Percentiles rank a stretch among this genome's conserved stretches.
Evolutionary conservation across 2,888 invertebrate species (phyloP).

Genomic region (Tipula unca): DNA sequence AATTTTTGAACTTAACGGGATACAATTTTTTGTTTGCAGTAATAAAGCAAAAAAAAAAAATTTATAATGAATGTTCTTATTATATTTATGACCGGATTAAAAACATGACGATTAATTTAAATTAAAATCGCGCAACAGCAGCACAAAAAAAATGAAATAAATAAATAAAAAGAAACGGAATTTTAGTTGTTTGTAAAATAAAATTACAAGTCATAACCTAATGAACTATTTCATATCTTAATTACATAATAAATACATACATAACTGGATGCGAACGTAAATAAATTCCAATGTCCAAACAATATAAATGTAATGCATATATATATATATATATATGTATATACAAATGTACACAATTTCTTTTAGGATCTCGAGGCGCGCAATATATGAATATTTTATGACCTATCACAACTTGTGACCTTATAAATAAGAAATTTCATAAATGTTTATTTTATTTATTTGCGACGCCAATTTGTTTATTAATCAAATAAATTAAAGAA

Average conservation of each 20-base stretch:
- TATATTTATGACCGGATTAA: constrained; percentile 14
- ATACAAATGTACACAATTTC: neutral
- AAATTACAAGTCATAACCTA: neutral
- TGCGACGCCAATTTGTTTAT: constrained; percentile 14
- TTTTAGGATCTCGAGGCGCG: neutral
- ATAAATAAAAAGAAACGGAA: neutral
- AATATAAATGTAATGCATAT: too few species aligned
- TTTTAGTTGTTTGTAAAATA: neutral
- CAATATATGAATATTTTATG: neutral
- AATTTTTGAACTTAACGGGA: constrained; percentile 3
- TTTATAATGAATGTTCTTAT: neutral
- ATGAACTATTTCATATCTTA: neutral
- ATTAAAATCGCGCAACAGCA: neutral
- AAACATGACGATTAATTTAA: constrained; percentile 8
- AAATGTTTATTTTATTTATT: neutral
- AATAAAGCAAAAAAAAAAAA: neutral
- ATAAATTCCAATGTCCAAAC: neutral
- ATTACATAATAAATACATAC: neutral
- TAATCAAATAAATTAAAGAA: neutral
- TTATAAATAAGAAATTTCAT: neutral
- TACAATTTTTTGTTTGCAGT: neutral
- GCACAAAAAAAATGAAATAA: neutral
- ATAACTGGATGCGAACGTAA: neutral
- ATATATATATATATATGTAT: neutral
- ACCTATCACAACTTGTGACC: constrained; percentile 1